Base-by-base conservation (phyloP, 2,888 invertebrate species). In the Disparrhopalites patrizii region DNA sequence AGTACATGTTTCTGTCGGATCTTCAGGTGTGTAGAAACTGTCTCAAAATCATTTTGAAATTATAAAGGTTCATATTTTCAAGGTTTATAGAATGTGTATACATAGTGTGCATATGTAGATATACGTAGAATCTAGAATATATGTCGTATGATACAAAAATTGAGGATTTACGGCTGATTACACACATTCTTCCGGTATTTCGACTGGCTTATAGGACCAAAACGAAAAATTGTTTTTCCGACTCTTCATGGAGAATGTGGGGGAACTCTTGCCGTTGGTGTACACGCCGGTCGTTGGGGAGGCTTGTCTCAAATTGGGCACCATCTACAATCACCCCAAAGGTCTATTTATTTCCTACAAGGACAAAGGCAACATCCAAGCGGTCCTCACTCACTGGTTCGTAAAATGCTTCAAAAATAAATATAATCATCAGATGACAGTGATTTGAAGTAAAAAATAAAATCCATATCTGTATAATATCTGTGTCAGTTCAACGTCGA, bases 241-340 rank as follows among this genome's bases (percentile, higher is more conserved):
- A 33, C 86, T 97, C 56, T 81, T 98, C 51, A 85, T 86, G 18
- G 90, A 93, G 73, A 87, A 98, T 79, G 91, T 96, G 27, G 86
- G 89, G 55, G 87, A 91, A 70, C 86, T 94, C 84, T 94, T 99
- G 93, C 99, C 99, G 0, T 40, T 75, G 27, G 73, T 99, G n/a
- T 99, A 99, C 81, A 99, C 99, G 0, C 99, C 99, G 0, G 94
- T 95, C 0, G 99, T 99, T 15, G 99, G 99, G 3, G 83, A 91
- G 76, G 99, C 97, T 30, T 99, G 99, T 81, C 96, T 97, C 82
- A 92, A 95, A 79, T 99, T 90, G 80, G 96, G 98, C 23, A 84
- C 94, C 71, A 87, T 97, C 70, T 95, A 87, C 81, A 84, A 93
- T 72, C 79, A 82, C 74, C 95, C 97, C 1, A 86, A 93, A 73